phyloP scores from a whole-genome alignment of 2,888 invertebrate genomes.

The Drosophila hamatofila region DNA sequence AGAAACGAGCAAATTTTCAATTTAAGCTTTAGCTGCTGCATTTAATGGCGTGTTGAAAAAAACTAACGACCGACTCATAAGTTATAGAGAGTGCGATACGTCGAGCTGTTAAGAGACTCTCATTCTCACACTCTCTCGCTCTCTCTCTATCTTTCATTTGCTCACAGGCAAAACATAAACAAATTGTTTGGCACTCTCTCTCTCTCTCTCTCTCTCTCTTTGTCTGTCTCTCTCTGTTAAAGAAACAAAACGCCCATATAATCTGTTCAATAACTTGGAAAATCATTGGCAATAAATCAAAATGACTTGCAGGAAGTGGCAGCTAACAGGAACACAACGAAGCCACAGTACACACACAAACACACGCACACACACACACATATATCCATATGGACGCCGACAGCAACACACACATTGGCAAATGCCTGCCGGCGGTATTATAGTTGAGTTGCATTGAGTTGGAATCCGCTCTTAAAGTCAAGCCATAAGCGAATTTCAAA shows the following conservation, averaged over 20 bases:
- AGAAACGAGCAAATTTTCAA: constrained; percentile 75
- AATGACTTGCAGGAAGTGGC: constrained; percentile 80
- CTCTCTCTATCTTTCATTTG: not conserved
- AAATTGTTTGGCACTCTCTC: constrained; percentile 71
- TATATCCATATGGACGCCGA: not conserved
- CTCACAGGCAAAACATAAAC: constrained; percentile 60
- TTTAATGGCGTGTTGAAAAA: constrained; percentile 64
- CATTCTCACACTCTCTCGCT: not conserved
- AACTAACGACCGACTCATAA: constrained; percentile 58
- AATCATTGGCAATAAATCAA: constrained; percentile 84
- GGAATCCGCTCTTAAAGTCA: constrained; percentile 53
- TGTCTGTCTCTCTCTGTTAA: constrained; percentile 6
- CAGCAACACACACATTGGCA: constrained; percentile 11
- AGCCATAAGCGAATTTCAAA: constrained; percentile 66
- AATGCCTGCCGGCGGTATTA: constrained; percentile 41
- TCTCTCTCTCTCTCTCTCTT: not conserved
- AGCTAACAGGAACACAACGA: constrained; percentile 45
- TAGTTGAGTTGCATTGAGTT: constrained; percentile 53
- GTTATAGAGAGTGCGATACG: constrained; percentile 39
- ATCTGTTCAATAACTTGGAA: constrained; percentile 85
- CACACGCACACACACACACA: constrained; percentile 4
- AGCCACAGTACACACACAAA: constrained; percentile 17
- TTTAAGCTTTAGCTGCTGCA: constrained; percentile 64
- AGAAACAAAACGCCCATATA: constrained; percentile 77
- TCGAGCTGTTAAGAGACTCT: constrained; percentile 23